These are phyloP conservation scores for Margarornis squamiger DNA, from an alignment of 2,797 vertebrate species.

Conservation along the genomic window DNA sequence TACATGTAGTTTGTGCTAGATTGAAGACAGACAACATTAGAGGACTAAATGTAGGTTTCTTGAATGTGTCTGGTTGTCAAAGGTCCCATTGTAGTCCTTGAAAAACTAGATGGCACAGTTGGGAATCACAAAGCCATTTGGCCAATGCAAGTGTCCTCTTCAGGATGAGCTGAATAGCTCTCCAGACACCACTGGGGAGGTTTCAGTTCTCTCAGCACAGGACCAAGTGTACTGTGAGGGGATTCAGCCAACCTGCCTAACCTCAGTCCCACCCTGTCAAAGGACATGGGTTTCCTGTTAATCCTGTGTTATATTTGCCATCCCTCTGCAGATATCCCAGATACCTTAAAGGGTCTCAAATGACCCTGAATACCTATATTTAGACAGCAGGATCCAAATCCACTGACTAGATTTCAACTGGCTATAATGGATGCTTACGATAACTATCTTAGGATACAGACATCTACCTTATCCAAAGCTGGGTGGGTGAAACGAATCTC, in stretches of 20 bases:
- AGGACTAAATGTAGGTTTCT: neutral
- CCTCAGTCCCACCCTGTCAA: neutral
- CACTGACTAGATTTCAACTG: neutral
- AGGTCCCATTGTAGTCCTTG: neutral
- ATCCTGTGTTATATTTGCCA: neutral
- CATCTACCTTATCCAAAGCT: neutral
- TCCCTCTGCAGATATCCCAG: neutral
- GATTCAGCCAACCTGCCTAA: neutral
- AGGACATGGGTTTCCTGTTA: neutral
- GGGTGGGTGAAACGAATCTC: neutral
- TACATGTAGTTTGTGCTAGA: neutral
- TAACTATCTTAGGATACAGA: neutral
- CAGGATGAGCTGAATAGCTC: neutral
- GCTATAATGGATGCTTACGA: neutral
- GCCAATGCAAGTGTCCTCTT: neutral
- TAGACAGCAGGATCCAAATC: neutral
- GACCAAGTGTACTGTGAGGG: neutral
- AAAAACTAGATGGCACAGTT: neutral
- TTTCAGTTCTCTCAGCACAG: neutral
- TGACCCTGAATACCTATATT: conserved; percentile 2
- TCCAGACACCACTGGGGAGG: neutral
- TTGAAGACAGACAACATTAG: neutral
- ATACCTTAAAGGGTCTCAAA: conserved; percentile 2
- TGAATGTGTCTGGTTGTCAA: neutral
- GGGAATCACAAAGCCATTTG: neutral